These are phyloP conservation scores for Geodia barretti DNA, from an alignment of 37 sponge, comb jelly and placozoan genomes.

Conservation along the genomic window DNA sequence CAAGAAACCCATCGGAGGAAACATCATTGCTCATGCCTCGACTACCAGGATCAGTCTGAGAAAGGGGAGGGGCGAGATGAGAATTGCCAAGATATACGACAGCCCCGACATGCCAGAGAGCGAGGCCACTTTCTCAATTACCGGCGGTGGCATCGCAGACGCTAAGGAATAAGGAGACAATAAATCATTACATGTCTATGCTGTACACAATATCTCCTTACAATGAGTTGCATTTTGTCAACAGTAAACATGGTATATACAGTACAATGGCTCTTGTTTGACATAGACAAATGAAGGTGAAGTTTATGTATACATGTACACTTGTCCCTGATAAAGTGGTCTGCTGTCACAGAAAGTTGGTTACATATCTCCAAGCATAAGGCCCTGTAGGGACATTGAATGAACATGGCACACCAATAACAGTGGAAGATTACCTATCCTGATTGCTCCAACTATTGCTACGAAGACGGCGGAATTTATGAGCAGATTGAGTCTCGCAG, in stretches of 20 bases:
- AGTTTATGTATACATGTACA: too few species aligned
- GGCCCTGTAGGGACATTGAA: constrained; percentile 7
- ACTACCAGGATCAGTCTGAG: constrained; percentile 94
- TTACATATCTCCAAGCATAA: constrained; percentile 13
- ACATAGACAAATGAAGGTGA: too few species aligned
- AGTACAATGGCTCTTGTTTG: neutral
- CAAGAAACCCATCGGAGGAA: constrained; percentile 99
- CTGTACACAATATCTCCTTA: too few species aligned
- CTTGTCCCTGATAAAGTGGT: neutral
- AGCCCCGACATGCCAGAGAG: constrained; percentile 98
- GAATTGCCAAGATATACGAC: constrained; percentile 98
- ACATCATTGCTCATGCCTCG: constrained; percentile 98
- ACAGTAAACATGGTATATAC: too few species aligned
- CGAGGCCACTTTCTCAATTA: constrained; percentile 98
- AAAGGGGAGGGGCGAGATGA: constrained; percentile 95
- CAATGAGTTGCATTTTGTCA: too few species aligned
- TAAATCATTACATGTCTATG: too few species aligned
- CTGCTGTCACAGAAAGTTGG: neutral
- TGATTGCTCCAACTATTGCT: constrained; percentile 13
- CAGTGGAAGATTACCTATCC: constrained; percentile 8
- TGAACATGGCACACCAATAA: neutral
- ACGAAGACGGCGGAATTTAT: constrained; percentile 11
- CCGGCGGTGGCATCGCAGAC: constrained; percentile 92
- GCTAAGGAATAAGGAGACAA: constrained; percentile 86
- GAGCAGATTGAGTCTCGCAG: constrained; percentile 15